These are phyloP conservation scores for Diplodus sargus DNA, from an alignment of 2,797 vertebrate genomes.

Conservation along the genomic window DNA sequence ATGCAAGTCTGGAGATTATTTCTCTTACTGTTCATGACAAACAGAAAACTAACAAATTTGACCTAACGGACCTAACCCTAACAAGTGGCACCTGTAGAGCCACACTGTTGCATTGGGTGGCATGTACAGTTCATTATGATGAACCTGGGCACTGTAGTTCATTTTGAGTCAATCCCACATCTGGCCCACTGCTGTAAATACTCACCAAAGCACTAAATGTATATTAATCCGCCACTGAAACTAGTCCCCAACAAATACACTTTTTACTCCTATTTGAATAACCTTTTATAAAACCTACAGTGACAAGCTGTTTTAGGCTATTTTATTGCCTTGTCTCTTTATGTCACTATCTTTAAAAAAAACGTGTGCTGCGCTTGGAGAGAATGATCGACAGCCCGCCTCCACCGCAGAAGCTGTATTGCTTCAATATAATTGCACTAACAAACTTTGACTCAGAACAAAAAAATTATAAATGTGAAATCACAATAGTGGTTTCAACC, in stretches of 20 bases:
- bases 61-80: too few species aligned
- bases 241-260: background rate
- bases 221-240: background rate
- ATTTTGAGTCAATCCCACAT: background rate
- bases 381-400: background rate
- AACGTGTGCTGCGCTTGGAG: background rate
- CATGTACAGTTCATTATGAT: background rate
- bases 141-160: background rate
- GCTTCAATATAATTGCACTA: too few species aligned
- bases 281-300: background rate
- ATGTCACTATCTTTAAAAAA: background rate
- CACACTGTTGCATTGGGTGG: background rate
- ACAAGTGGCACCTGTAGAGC: background rate
- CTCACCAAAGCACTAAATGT: background rate
- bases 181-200: background rate
- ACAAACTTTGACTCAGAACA: background rate
- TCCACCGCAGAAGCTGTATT: background rate
- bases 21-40: background rate
- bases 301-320: background rate
- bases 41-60: background rate
- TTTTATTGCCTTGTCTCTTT: too few species aligned
- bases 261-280: background rate
- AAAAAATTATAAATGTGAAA: background rate
- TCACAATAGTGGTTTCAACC: background rate
- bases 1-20: too few species aligned